Percentiles rank a stretch among this genome's conserved stretches.
phyloP scores from a whole-genome alignment of 2,888 invertebrate species.

The Oscheius myriophilus region DNA sequence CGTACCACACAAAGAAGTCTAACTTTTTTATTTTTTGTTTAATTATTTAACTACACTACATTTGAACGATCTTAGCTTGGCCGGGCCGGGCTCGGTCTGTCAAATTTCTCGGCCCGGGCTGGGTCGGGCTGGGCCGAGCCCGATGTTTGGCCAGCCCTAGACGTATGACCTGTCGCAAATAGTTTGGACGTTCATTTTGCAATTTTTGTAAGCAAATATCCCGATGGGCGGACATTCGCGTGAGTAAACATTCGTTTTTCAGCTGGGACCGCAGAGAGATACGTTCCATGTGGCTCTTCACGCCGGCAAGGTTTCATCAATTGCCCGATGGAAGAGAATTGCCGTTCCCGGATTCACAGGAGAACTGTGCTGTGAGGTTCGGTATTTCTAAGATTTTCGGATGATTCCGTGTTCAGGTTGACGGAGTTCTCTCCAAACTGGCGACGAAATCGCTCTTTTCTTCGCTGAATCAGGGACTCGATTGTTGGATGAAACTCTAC shows the following conservation, averaged over 20 bases:
- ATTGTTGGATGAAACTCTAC: conserved; percentile 22
- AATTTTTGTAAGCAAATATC: background rate
- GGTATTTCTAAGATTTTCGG: background rate
- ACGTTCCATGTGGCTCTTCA: background rate
- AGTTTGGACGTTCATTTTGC: too few species aligned
- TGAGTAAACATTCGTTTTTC: background rate
- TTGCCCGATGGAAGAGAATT: conserved; percentile 4
- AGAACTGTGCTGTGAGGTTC: conserved; percentile 7
- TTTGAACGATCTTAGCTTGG: too few species aligned
- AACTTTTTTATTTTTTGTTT: too few species aligned
- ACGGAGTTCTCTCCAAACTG: background rate
- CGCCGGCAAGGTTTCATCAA: conserved; percentile 6
- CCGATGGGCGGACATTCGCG: background rate
- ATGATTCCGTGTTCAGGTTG: background rate
- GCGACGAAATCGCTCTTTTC: background rate
- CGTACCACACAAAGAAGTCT: too few species aligned
- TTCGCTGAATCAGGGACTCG: conserved; percentile 7
- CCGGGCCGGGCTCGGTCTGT: too few species aligned
- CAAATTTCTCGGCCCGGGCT: too few species aligned
- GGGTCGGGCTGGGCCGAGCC: too few species aligned
- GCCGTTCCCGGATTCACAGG: conserved; percentile 9
- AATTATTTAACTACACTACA: too few species aligned
- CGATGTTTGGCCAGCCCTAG: too few species aligned
- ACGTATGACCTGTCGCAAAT: too few species aligned
- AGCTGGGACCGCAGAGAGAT: conserved; percentile 8